Evolutionary conservation across 1,140 invertebrate genomes (phyloP), one percentile per base, ranked within the genome.

Genomic region (Uloborus diversus): DNA sequence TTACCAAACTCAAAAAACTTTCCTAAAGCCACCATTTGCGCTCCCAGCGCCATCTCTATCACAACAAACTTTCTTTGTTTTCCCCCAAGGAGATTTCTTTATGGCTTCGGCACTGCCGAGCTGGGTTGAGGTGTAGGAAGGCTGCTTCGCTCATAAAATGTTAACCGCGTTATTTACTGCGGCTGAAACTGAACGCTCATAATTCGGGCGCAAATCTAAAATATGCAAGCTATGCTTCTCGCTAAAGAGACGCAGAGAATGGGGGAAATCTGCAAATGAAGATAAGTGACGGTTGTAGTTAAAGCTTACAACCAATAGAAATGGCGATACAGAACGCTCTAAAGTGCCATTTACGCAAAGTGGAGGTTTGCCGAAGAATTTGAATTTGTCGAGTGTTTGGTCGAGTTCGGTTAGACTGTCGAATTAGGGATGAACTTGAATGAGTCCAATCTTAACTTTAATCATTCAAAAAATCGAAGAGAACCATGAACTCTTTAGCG

Each of bases 141-240:
- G 61, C 73, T 66, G 59, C 61, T 42, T 20, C 11, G 28, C 59
- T 75, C 71, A 20, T 75, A 64, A 78, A 78, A 78, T 66, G 42
- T 65, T 78, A 65, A 78, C 61, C 49, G 49, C 73, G 37, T 78
- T 78, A 78, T 66, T 56, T 78, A 37, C 47, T 53, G 68, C 28
- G 42, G 51, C n/a, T n/a, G 53, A 71, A 71, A 69, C 30, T 25
- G 25, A 37, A 56, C 49, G 66, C 66, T 56, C 32, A 53, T 71
- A 71, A 71, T 35, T 42, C 17, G 4, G 33, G 56, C 23, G 30
- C 13, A 20, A 35, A 32, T 49, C 23, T 78, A 78, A 78, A 78
- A 78, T 78, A 78, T 78, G 73, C 73, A 78, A 66, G 51, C 32
- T 51, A 64, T 64, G 59, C 33, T n/a, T n/a, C n/a, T n/a, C n/a